These are phyloP conservation scores for Apostichopus japonicus DNA, from an alignment of 35 echinoderm and acorn worm species.

Conservation along the genomic window DNA sequence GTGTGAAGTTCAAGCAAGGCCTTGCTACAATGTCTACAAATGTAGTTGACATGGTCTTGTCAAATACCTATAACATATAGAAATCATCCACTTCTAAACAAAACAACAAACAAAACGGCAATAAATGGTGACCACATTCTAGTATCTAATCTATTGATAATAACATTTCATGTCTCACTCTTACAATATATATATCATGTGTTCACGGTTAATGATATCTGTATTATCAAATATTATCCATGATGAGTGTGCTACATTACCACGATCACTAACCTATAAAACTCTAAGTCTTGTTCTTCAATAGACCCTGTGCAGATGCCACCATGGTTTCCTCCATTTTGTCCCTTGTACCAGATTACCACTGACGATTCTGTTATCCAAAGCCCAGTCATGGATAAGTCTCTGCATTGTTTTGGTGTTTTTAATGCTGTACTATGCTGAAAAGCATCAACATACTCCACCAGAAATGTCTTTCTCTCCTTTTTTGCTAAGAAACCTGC, in stretches of 20 bases:
- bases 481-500: conserved; percentile 35
- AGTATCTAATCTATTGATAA: too few species aligned
- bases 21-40: too few species aligned
- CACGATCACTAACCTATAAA: conserved; percentile 55
- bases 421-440: conserved; percentile 44
- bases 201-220: neutral
- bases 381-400: conserved; percentile 48
- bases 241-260: neutral
- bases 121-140: too few species aligned
- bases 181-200: neutral
- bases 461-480: neutral
- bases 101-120: too few species aligned
- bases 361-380: conserved; percentile 41
- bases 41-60: too few species aligned
- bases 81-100: too few species aligned
- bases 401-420: conserved; percentile 52
- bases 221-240: neutral
- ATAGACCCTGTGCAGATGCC: conserved; percentile 64
- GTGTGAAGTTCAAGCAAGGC: too few species aligned
- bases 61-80: too few species aligned
- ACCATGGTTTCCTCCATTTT: conserved; percentile 33
- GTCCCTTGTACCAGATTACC: conserved; percentile 53
- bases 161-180: too few species aligned
- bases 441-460: neutral
- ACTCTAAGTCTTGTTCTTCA: conserved; percentile 25